Conservation (phyloP, 2,888 invertebrate species). For the Troides aeacus region DNA sequence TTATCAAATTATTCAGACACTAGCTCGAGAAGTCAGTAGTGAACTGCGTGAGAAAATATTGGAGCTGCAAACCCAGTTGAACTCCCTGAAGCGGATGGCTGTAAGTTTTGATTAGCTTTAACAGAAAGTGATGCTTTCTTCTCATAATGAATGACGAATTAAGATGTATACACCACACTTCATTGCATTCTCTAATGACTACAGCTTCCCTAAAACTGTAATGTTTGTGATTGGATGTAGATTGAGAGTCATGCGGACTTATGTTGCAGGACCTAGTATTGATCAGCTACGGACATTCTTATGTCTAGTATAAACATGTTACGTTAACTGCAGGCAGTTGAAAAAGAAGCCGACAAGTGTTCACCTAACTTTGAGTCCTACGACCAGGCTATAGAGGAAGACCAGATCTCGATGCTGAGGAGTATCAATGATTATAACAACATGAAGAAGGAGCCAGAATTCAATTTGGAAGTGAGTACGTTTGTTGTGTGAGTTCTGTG, state of each 20-base stretch:
- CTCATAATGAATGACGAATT: no score
- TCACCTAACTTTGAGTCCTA: conserved; percentile 20
- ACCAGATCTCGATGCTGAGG: conserved; percentile 19
- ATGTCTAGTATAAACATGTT: no score
- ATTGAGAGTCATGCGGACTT: no score
- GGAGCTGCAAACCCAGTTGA: conserved; percentile 52
- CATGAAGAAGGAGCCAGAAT: neutral
- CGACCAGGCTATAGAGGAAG: conserved; percentile 20
- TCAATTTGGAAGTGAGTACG: conserved; percentile 2
- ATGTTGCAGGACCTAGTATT: no score
- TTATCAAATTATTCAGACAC: neutral
- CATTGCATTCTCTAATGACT: no score
- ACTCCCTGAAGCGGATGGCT: conserved; percentile 40
- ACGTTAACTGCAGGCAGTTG: conserved; percentile 3
- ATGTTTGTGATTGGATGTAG: no score
- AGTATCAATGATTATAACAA: conserved; percentile 17
- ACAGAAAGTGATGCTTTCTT: no score
- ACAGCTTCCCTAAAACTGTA: no score
- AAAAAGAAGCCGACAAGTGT: conserved; percentile 9
- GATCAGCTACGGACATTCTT: no score
- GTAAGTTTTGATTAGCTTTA: conserved; percentile 39
- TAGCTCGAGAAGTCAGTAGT: conserved; percentile 9
- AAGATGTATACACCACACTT: no score
- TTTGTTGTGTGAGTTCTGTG: no score
- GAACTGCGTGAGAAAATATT: conserved; percentile 45